Evolutionary conservation across 2,888 invertebrate species (phyloP).

Genomic region (Ichneumoninae sp.): DNA sequence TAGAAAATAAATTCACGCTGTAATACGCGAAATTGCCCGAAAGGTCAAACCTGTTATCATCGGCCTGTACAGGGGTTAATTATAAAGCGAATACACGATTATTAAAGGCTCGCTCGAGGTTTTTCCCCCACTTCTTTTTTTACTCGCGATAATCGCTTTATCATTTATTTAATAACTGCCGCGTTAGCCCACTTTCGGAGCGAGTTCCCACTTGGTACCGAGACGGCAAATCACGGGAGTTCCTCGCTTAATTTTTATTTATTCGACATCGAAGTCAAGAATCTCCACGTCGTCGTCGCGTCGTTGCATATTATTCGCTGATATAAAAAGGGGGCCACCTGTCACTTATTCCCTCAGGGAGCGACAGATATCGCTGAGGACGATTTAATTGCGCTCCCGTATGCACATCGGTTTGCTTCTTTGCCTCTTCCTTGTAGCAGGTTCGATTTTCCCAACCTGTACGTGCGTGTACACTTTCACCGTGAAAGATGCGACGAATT

Average conservation of each 20-base stretch:
- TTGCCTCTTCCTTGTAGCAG: constrained; percentile 9
- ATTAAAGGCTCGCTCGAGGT: not conserved
- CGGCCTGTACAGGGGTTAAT: not conserved
- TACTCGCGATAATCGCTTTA: constrained; percentile 35
- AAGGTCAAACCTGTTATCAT: not conserved
- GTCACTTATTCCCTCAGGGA: constrained; percentile 36
- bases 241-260: constrained; percentile 30
- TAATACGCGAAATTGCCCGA: not conserved
- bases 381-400: constrained; percentile 58
- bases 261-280: constrained; percentile 42
- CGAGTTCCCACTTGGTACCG: constrained; percentile 14
- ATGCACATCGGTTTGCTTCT: constrained; percentile 22
- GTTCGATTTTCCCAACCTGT: constrained; percentile 1
- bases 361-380: constrained; percentile 16
- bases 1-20: not conserved
- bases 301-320: constrained; percentile 38
- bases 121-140: not conserved
- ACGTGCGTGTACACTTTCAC: constrained; percentile 37
- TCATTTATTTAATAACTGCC: constrained; percentile 57
- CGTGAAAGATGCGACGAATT: constrained; percentile 32
- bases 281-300: constrained; percentile 22
- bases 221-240: constrained; percentile 36
- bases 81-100: not conserved
- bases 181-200: constrained; percentile 64
- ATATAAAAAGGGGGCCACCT: constrained; percentile 52